Evolutionary conservation across 2,797 vertebrate species (phyloP), one percentile per base, ranked within the genome.

Genomic region (Picus viridis): DNA sequence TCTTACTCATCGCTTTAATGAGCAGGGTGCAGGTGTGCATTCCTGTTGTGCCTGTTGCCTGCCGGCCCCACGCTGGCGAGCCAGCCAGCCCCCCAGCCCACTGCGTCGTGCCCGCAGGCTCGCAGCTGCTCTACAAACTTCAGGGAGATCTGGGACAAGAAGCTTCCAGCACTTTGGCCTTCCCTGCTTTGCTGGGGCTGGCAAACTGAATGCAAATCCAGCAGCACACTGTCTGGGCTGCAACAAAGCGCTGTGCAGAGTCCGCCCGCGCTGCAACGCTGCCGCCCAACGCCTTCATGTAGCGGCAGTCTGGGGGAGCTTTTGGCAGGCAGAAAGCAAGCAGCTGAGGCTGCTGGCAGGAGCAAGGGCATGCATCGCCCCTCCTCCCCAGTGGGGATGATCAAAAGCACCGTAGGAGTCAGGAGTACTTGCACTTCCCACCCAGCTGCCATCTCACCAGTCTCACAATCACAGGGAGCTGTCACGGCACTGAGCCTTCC

Each of bases 31-130:
- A 29, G 92, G 83, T 13, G 84, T 18, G 74, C 78, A 4, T 72
- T 84, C 93, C 93, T 85, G 95, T 4, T 27, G 88, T 16, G 88
- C 95, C 89, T 54, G 95, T 73, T 22, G 81, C 92, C 87, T 7
- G 89, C 81, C 29, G 22, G 73, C 83, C 78, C 56, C 23, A 3
- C 7, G 13, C 15, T 13, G 57, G 13, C 16, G 16, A 86, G 51
- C 71, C 58, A 61, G 59, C 47, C 54, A 4, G 43, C 59, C 49
- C 78, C 88, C 39, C 71, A 16, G 63, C 92, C 83, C 43, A 36
- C 92, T 69, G 82, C 17, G 7, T 3, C 30, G 20, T 12, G 91
- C 83, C 92, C 29, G 18, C 47, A 0, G 94, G 74, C 78, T 57
- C 13, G 0, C 74, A 41, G 84, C 84, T 68, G 89, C 78, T 76